Conservation (phyloP, 2,888 invertebrate species). For the Drosophila melanosoma region DNA sequence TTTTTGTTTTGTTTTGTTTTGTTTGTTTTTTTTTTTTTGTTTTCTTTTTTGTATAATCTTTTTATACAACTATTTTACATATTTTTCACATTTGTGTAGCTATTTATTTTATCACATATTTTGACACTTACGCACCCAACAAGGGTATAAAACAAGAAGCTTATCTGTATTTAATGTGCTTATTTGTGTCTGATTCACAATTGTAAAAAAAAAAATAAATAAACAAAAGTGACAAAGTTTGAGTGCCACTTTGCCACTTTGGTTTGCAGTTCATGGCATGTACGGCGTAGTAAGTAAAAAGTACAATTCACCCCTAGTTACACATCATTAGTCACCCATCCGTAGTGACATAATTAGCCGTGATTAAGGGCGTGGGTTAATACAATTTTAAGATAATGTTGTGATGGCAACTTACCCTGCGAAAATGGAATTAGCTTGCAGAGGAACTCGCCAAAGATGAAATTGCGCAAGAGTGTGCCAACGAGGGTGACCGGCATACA, state of each 20-base stretch:
- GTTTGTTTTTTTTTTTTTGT: neutral
- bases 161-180: neutral
- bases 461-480: conserved; percentile 88
- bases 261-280: too few species aligned
- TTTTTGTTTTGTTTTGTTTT: neutral
- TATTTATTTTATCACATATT: neutral
- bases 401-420: conserved; percentile 87
- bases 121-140: neutral
- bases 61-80: neutral
- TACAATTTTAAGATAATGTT: neutral
- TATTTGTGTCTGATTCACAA: too few species aligned
- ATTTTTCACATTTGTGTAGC: neutral
- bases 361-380: too few species aligned
- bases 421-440: conserved; percentile 90
- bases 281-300: too few species aligned
- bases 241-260: too few species aligned
- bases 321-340: too few species aligned
- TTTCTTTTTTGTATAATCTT: neutral
- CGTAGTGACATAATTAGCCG: too few species aligned
- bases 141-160: neutral
- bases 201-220: too few species aligned
- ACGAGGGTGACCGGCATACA: conserved; percentile 92
- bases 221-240: too few species aligned
- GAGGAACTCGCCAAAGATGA: conserved; percentile 90
- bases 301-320: too few species aligned